These are phyloP conservation scores for Charanyca ferruginea DNA, from an alignment of 2,888 invertebrate genomes.

Conservation along the genomic window DNA sequence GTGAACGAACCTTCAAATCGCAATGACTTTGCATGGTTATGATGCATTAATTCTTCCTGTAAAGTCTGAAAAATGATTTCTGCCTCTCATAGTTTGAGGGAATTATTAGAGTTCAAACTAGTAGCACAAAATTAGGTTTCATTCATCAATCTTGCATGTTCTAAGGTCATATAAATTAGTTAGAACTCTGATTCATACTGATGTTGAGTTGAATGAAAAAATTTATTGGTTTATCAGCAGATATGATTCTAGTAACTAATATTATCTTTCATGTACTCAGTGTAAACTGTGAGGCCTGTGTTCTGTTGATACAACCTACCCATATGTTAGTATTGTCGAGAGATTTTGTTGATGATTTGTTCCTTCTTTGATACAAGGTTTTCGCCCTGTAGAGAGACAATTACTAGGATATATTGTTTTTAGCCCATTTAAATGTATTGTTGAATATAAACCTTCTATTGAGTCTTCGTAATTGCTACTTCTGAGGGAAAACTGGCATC, in stretches of 20 bases:
- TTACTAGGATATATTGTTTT: not conserved
- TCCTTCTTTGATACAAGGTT: too few species aligned
- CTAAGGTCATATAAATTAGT: conserved; percentile 43
- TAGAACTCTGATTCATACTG: conserved; percentile 16
- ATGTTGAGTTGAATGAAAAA: conserved; percentile 21
- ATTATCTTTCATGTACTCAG: conserved; percentile 15
- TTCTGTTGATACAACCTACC: not conserved
- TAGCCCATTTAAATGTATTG: not conserved
- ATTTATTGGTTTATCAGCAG: conserved; percentile 28
- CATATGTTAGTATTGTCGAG: not conserved
- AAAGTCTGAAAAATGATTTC: not conserved
- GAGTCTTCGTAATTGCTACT: not conserved
- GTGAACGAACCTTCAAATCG: conserved; percentile 19
- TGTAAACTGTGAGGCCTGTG: not conserved
- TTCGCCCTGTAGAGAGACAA: not conserved
- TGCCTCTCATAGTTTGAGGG: not conserved
- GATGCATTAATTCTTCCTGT: not conserved
- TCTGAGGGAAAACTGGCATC: not conserved
- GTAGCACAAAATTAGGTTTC: conserved; percentile 3
- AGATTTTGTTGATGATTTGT: not conserved
- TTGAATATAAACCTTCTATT: not conserved
- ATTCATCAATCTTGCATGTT: conserved; percentile 18
- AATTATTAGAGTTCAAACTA: not conserved
- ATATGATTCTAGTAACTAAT: conserved; percentile 19
- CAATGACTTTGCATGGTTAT: not conserved